Conservation (phyloP, 2,888 invertebrate species). For the Tridacna gigas region DNA sequence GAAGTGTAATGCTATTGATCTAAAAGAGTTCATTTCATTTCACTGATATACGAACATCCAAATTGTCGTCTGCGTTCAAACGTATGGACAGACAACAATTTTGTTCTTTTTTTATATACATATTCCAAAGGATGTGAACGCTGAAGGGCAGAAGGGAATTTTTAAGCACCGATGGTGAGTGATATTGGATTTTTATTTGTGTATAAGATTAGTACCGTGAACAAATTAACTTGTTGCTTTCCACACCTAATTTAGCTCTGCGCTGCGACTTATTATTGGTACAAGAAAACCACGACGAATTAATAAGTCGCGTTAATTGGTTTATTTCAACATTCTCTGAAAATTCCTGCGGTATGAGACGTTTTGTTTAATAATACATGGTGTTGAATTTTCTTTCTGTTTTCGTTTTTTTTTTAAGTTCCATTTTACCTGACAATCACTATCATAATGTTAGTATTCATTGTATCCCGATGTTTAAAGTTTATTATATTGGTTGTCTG, state of each 20-base stretch:
- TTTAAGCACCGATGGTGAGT: conserved; percentile 3
- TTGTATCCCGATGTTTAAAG: too few species aligned
- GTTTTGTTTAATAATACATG: too few species aligned
- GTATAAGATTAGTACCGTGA: background rate
- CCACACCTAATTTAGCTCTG: background rate
- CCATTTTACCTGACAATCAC: too few species aligned
- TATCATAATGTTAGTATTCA: too few species aligned
- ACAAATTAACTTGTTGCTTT: conserved; percentile 23
- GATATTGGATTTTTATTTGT: conserved; percentile 21
- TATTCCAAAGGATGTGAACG: too few species aligned
- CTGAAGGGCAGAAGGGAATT: background rate
- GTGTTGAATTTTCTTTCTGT: too few species aligned
- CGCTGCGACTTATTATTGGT: background rate
- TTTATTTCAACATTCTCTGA: too few species aligned
- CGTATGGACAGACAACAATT: background rate
- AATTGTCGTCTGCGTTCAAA: background rate
- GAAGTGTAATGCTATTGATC: conserved; percentile 63
- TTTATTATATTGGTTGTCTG: too few species aligned
- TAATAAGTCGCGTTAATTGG: too few species aligned
- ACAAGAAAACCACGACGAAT: too few species aligned
- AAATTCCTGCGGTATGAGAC: too few species aligned
- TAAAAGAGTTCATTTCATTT: conserved; percentile 35
- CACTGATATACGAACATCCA: conserved; percentile 52
- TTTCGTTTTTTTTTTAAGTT: too few species aligned
- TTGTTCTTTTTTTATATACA: background rate